Evolutionary conservation across 2,888 invertebrate species (phyloP).

Genomic region (Hirtodrosophila duncani): DNA sequence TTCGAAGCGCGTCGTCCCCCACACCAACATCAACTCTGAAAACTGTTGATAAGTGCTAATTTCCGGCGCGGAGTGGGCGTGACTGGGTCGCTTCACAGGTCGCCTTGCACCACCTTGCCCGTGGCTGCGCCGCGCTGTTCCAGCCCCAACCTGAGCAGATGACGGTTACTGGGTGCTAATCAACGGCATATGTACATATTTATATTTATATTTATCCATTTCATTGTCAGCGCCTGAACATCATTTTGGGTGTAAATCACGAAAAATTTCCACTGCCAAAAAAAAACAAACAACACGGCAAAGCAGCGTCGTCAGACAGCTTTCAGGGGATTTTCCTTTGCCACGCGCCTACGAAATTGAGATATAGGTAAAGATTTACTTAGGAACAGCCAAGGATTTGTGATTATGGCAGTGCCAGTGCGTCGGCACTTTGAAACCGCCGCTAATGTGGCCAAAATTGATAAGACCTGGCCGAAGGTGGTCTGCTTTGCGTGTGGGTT

Average conservation of each 20-base stretch:
- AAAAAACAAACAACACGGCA: neutral
- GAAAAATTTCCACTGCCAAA: conserved; percentile 57
- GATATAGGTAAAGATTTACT: no score
- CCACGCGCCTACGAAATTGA: conserved; percentile 28
- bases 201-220: conserved; percentile 54
- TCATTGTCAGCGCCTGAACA: conserved; percentile 52
- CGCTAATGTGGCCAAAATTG: no score
- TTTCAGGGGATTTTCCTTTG: conserved; percentile 41
- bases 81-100: no score
- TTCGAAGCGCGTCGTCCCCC: no score
- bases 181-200: conserved; percentile 51
- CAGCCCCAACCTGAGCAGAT: conserved; percentile 3
- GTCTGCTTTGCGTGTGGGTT: no score
- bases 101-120: no score
- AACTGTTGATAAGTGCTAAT: conserved; percentile 47
- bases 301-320: no score
- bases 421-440: no score
- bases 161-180: conserved; percentile 53
- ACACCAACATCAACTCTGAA: neutral
- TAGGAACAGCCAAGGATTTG: neutral
- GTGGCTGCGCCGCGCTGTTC: conserved; percentile 6
- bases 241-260: conserved; percentile 55
- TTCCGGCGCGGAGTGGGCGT: conserved; percentile 33
- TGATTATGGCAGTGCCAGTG: no score
- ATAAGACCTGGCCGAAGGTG: no score